Evolutionary conservation across 2,113 vertebrate species (phyloP).

Genomic region (Spea multiplicata): DNA sequence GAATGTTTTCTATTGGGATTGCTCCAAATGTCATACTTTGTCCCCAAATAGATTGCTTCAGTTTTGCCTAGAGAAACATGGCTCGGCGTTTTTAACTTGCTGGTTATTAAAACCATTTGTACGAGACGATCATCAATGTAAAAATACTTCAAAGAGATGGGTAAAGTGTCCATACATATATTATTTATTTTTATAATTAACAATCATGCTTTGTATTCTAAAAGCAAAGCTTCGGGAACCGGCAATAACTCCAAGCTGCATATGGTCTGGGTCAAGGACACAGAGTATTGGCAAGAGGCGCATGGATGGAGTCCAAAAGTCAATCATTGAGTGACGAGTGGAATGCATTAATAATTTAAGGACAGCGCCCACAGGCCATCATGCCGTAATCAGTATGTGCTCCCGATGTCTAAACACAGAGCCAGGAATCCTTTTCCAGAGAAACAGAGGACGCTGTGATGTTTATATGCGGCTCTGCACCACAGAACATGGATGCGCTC

Average conservation of each 20-base stretch:
- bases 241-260: constrained; percentile 22
- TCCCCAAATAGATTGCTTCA: no score
- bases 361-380: constrained; percentile 42
- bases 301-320: constrained; percentile 33
- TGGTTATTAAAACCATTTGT: no score
- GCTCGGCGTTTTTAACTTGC: no score
- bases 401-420: neutral
- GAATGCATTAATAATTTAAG: constrained; percentile 40
- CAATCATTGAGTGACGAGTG: constrained; percentile 29
- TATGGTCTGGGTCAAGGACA: constrained; percentile 39
- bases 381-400: constrained; percentile 33
- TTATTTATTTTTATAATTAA: no score
- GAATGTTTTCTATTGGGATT: no score
- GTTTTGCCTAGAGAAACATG: no score
- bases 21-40: no score
- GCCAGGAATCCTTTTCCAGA: constrained; percentile 8
- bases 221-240: constrained; percentile 3
- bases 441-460: constrained; percentile 17
- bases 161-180: no score
- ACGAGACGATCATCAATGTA: no score
- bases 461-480: constrained; percentile 17
- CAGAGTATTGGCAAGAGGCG: constrained; percentile 18
- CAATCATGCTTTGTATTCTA: neutral
- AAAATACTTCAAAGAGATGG: no score
- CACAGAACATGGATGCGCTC: constrained; percentile 7